Percentiles rank a stretch among this genome's conserved stretches.
phyloP scores from a whole-genome alignment of 2,113 vertebrate species.

The Psittacara wagleri region DNA sequence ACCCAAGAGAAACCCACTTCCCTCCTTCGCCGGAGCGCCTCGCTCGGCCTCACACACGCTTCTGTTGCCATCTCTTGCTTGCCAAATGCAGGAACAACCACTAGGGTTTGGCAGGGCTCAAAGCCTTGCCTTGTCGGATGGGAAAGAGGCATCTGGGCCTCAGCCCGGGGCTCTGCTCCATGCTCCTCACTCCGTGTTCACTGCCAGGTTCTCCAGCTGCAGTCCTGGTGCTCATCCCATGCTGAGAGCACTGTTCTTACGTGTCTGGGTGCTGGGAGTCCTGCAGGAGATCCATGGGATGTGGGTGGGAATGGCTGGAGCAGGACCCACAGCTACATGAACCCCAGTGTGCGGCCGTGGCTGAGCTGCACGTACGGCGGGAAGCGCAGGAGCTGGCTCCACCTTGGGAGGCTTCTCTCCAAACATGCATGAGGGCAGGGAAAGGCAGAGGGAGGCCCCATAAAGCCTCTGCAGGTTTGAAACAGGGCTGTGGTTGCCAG shows the following conservation, averaged over 20 bases:
- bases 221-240: background rate
- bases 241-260: background rate
- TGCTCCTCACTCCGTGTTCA: background rate
- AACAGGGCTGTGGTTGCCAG: background rate
- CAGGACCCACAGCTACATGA: background rate
- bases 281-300: background rate
- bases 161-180: background rate
- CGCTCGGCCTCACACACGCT: background rate
- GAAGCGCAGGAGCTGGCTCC: rapidly evolving
- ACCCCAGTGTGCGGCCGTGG: background rate
- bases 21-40: constrained; percentile 37
- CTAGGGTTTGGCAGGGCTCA: constrained; percentile 42
- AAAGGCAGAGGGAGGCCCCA: background rate
- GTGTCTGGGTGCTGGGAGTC: background rate
- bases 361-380: background rate
- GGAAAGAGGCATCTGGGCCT: constrained; percentile 42
- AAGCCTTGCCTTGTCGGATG: background rate
- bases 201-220: constrained; percentile 40
- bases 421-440: background rate
- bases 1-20: constrained; percentile 47
- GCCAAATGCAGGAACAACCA: constrained; percentile 56
- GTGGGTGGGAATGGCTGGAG: background rate
- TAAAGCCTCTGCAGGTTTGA: background rate
- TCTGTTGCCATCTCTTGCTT: background rate
- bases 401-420: background rate